These are phyloP conservation scores for Phaenicophaeus curvirostris DNA, from an alignment of 2,797 vertebrate genomes.

Conservation along the genomic window DNA sequence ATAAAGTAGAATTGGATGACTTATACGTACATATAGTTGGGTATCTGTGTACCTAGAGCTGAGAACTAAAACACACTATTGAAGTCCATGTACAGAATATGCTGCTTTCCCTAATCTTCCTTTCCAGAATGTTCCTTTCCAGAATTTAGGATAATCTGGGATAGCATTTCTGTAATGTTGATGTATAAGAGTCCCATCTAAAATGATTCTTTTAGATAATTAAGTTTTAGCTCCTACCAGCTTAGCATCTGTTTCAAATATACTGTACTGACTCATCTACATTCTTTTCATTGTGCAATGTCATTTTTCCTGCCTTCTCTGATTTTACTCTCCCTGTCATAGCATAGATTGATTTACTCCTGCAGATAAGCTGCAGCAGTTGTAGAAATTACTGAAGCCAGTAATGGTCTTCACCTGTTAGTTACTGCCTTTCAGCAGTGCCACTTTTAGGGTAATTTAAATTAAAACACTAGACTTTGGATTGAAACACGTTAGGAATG, in stretches of 20 bases:
- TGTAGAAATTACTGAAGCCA: conserved; percentile 35
- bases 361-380: not conserved
- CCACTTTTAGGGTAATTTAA: not conserved
- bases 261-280: not conserved
- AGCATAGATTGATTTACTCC: conserved; percentile 10
- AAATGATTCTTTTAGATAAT: too few species aligned
- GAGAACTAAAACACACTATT: not conserved
- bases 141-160: not conserved
- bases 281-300: not conserved
- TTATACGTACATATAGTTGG: not conserved
- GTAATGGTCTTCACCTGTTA: not conserved
- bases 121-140: too few species aligned
- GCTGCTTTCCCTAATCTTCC: not conserved
- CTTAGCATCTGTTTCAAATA: not conserved
- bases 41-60: not conserved
- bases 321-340: conserved; percentile 1
- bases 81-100: not conserved
- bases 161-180: not conserved
- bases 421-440: conserved; percentile 12
- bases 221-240: not conserved
- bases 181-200: not conserved
- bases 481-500: not conserved
- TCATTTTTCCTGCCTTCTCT: not conserved
- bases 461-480: not conserved
- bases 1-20: not conserved